Conservation (phyloP, 1,140 invertebrate genomes). For the Trachymyrmex septentrionalis region DNA sequence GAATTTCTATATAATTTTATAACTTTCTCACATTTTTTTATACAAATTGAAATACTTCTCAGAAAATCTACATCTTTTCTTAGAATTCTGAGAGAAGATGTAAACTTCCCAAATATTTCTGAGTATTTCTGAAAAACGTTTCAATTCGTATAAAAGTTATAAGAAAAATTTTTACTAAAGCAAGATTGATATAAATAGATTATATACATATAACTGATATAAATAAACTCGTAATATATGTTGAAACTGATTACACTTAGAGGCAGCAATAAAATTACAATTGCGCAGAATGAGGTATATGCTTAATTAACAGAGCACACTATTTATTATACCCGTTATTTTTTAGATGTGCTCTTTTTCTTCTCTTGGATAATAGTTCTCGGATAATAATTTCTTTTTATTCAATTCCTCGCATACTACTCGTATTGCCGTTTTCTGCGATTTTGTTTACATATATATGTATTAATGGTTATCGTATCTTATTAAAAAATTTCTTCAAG, state of each 20-base stretch:
- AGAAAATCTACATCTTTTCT: no score
- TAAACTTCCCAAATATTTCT: no score
- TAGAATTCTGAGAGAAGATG: no score
- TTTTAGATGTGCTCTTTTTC: background rate
- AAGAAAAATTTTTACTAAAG: no score
- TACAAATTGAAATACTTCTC: no score
- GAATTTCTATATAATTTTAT: no score
- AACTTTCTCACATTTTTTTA: no score
- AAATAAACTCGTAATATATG: background rate
- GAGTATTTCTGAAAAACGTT: no score
- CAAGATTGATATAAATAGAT: background rate
- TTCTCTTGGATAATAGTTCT: background rate
- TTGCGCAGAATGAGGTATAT: background rate
- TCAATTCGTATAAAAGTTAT: no score
- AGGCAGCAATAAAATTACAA: background rate
- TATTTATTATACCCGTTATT: background rate
- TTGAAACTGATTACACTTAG: background rate
- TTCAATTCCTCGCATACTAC: background rate
- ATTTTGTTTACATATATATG: background rate
- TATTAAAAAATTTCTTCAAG: background rate
- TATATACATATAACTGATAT: background rate
- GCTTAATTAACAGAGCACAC: background rate
- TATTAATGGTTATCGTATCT: background rate
- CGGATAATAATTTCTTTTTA: background rate
- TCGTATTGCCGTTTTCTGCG: background rate